Base-by-base conservation (phyloP, 1,140 invertebrate species). In the Maniola jurtina region DNA sequence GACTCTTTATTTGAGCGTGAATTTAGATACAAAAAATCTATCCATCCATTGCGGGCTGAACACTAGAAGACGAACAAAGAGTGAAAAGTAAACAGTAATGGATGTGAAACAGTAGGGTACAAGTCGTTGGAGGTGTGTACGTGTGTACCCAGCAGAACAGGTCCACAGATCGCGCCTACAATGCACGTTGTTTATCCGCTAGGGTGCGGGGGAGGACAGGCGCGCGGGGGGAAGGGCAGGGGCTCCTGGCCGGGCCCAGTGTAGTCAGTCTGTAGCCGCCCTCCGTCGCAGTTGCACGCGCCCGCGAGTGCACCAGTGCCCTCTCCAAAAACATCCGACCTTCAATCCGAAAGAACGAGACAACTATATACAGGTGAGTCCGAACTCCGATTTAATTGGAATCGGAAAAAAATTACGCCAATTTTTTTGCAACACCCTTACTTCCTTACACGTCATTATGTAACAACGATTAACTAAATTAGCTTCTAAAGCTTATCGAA, bases 121-220 rank as follows among this genome's bases (percentile, higher is more conserved):
- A 56, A 59, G 58, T 74, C 79, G 75, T 33, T 64, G 72, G 76
- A 66, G 66, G 71, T 73, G 63, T 72, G 75, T 75, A 72, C 79
- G 75, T 82, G 75, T 76, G 73, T 72, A 68, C 72, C 57, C 62
- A 71, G 68, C 72, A 73, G 76, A 76, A 75, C 77, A 80, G 76
- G 79, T 80, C 75, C 80, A 79, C 75, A 83, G 84, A 86, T 86
- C 84, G 85, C 80, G 83, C 80, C 84, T 81, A 89, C 87, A 86
- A 84, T 89, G 87, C 87, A 89, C 78, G 87, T 89, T 89, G 87
- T 89, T 89, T 89, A 89, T 89, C 85, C 84, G 84, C 75, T 77
- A 75, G 85, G 79, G 80, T 75, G 81, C 78, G 83, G 80, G 79
- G 77, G 69, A 60, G 74, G 10, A 11, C 0, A 11, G 9, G 60